A percentile compares a stretch with the other conserved stretches of the same genome.
These are phyloP conservation scores for Centroberyx gerrardi DNA, from an alignment of 2,797 vertebrate species.

Conservation along the genomic window DNA sequence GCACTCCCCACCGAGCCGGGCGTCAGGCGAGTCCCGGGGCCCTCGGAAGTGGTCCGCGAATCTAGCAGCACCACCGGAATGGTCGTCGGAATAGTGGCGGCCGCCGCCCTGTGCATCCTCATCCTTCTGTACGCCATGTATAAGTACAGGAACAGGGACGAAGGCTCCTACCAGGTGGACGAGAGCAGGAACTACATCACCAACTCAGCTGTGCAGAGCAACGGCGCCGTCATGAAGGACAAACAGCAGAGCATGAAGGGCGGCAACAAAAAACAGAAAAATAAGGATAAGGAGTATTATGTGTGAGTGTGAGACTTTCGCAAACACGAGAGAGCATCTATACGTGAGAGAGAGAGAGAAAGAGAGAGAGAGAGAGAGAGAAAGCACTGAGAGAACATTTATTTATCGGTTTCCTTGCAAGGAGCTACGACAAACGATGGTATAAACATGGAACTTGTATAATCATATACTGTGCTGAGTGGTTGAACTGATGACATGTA, in stretches of 20 bases:
- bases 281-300: conserved; percentile 99
- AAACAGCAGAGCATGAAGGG: conserved; percentile 96
- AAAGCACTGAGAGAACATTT: conserved; percentile 72
- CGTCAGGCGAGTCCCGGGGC: conserved; percentile 98
- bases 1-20: conserved; percentile 99
- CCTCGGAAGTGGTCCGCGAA: conserved; percentile 99
- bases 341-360: conserved; percentile 42
- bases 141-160: conserved; percentile 99
- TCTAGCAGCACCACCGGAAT: conserved; percentile 99
- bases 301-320: conserved; percentile 87
- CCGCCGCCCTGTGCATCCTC: conserved; percentile 99
- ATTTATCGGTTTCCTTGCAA: conserved; percentile 69
- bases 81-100: conserved; percentile 99
- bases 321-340: conserved; percentile 8
- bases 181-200: conserved; percentile 99
- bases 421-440: conserved; percentile 83
- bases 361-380: conserved; percentile 75
- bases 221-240: conserved; percentile 97
- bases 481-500: conserved; percentile 90
- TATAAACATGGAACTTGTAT: conserved; percentile 82
- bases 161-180: conserved; percentile 99
- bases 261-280: conserved; percentile 98
- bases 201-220: conserved; percentile 99
- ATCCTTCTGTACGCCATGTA: conserved; percentile 99
- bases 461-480: conserved; percentile 88